These are phyloP conservation scores for Lepidochitona cinerea DNA, from an alignment of 2,888 invertebrate genomes.

Conservation along the genomic window DNA sequence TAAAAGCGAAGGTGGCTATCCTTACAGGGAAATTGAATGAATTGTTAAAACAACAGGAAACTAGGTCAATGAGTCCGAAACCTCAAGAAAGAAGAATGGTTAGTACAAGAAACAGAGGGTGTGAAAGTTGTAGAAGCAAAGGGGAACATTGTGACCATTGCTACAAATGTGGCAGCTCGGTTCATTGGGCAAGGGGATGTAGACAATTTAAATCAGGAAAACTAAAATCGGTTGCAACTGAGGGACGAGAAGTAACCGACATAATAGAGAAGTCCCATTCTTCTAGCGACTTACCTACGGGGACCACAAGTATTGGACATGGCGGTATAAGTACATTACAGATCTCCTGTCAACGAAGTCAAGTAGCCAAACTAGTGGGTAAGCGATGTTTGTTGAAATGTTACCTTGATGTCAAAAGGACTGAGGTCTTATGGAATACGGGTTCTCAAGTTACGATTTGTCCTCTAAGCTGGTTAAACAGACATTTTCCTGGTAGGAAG, in stretches of 20 bases:
- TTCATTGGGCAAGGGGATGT: conserved; percentile 1
- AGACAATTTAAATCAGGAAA: too few relatives aligned
- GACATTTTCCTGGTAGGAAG: background rate
- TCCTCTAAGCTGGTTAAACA: background rate
- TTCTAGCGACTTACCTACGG: too few relatives aligned
- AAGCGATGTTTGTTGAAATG: background rate
- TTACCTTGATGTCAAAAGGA: background rate
- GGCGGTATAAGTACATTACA: background rate
- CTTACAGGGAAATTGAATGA: background rate
- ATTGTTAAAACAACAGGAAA: background rate
- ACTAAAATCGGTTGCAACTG: background rate
- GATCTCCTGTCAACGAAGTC: background rate
- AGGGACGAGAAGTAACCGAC: background rate
- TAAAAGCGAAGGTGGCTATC: background rate
- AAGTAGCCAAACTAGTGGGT: background rate
- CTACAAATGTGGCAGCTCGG: background rate
- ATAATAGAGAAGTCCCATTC: too few relatives aligned
- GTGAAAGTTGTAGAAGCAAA: background rate
- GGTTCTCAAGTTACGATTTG: background rate
- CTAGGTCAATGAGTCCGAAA: too few relatives aligned
- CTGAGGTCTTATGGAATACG: background rate
- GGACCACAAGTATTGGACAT: background rate
- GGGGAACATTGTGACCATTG: background rate
- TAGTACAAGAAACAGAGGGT: background rate
- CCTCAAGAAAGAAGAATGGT: too few relatives aligned